Evolutionary conservation across 2,888 invertebrate species (phyloP).

Genomic region (Mystacides longicornis): DNA sequence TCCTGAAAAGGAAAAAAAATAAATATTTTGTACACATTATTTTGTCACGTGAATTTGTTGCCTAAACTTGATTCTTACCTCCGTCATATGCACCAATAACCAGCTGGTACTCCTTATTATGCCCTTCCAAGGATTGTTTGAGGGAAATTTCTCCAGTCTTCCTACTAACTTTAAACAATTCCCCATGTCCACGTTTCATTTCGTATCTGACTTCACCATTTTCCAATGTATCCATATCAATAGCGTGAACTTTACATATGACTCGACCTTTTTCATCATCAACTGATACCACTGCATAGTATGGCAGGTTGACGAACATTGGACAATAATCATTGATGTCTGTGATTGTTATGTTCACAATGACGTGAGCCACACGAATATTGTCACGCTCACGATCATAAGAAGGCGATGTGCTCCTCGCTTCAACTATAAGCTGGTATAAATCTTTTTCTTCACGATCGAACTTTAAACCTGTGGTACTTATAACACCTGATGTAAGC

Average conservation of each 20-base stretch:
- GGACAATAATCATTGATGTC: conserved; percentile 96
- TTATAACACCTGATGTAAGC: conserved; percentile 81
- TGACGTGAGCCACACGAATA: conserved; percentile 71
- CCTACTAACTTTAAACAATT: conserved; percentile 80
- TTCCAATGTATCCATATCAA: conserved; percentile 82
- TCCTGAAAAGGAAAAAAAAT: conserved; percentile 40
- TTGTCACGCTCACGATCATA: conserved; percentile 35
- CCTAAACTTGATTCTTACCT: conserved; percentile 41
- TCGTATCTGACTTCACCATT: conserved; percentile 90
- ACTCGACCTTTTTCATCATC: conserved; percentile 75
- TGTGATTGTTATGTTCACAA: conserved; percentile 73
- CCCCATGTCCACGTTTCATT: conserved; percentile 85
- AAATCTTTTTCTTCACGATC: conserved; percentile 79
- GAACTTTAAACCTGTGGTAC: conserved; percentile 73
- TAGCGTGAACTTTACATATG: conserved; percentile 79
- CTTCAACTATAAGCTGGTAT: conserved; percentile 82
- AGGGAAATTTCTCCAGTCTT: conserved; percentile 80
- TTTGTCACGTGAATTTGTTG: not conserved
- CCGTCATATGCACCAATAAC: conserved; percentile 84
- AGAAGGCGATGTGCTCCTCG: conserved; percentile 33
- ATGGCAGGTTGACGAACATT: conserved; percentile 87
- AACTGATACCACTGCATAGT: conserved; percentile 84
- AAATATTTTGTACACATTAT: not conserved
- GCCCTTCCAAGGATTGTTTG: conserved; percentile 73
- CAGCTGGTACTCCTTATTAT: conserved; percentile 72